phyloP scores from a whole-genome alignment of 1,140 invertebrate species.

The Anastatus disparis region DNA sequence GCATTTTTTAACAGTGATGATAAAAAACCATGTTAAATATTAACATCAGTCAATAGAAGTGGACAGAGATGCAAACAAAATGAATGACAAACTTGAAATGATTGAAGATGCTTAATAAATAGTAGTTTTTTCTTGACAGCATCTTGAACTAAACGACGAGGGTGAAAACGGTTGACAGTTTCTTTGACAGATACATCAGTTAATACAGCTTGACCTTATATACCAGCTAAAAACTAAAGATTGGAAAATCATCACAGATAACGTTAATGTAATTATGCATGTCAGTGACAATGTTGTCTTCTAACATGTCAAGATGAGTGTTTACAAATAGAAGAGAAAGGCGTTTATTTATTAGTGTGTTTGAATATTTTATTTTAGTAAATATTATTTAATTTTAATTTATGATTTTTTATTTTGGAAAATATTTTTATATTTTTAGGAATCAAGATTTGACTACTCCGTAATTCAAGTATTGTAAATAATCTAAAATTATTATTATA shows the following conservation, averaged over 20 bases:
- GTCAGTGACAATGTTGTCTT: conserved; percentile 57
- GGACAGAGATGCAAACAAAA: conserved; percentile 60
- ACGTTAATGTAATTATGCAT: conserved; percentile 67
- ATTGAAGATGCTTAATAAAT: conserved; percentile 92
- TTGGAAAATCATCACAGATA: conserved; percentile 89
- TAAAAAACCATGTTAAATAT: too few species aligned
- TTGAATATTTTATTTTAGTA: too few species aligned
- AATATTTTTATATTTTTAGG: too few species aligned
- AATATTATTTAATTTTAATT: too few species aligned
- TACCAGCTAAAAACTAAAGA: conserved; percentile 85
- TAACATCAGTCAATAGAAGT: too few species aligned
- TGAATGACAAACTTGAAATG: conserved; percentile 87
- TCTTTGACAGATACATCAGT: conserved; percentile 86
- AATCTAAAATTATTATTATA: too few species aligned
- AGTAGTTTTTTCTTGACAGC: conserved; percentile 73
- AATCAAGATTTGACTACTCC: too few species aligned
- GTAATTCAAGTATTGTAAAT: too few species aligned
- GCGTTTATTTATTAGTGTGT: too few species aligned
- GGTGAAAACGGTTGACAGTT: conserved; percentile 86
- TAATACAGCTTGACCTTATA: conserved; percentile 91
- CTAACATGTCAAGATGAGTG: conserved; percentile 56
- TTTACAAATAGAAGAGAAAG: conserved; percentile 57
- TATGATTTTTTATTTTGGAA: too few species aligned
- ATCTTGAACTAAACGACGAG: conserved; percentile 83
- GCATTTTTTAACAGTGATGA: too few species aligned